These are phyloP conservation scores for Prietella phreatophila DNA, from an alignment of 2,113 vertebrate species.

Conservation along the genomic window DNA sequence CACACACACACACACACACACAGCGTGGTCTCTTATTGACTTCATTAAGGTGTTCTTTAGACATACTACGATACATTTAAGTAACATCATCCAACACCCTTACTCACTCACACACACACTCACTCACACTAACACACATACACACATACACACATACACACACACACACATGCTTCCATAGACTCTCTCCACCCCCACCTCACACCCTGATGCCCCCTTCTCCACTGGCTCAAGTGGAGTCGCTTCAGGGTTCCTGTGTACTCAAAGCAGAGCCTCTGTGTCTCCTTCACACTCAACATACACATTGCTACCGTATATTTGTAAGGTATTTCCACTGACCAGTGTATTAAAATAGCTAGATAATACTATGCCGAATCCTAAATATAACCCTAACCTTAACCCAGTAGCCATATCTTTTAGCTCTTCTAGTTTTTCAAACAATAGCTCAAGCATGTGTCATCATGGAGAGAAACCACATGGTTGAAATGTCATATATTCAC, in stretches of 20 bases:
- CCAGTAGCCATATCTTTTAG: background rate
- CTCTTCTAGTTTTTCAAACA: background rate
- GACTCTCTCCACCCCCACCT: conserved; percentile 38
- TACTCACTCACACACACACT: conserved; percentile 41
- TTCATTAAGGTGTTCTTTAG: conserved; percentile 56
- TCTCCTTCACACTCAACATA: conserved; percentile 14
- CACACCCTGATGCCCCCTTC: conserved; percentile 27
- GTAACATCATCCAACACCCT: background rate
- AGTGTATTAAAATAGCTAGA: background rate
- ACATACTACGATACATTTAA: conserved; percentile 48
- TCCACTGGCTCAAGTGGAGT: conserved; percentile 29
- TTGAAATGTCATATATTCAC: background rate
- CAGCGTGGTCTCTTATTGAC: conserved; percentile 56
- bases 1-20: conserved; percentile 40
- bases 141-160: conserved; percentile 50
- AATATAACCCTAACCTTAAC: background rate
- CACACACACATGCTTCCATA: conserved; percentile 35
- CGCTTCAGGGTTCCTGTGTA: conserved; percentile 5
- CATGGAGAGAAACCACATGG: background rate
- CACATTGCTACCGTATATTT: background rate
- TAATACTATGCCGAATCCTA: background rate
- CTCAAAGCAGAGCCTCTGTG: background rate
- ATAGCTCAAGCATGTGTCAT: background rate
- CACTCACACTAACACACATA: conserved; percentile 37
- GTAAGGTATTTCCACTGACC: background rate